Evolutionary conservation across 2,888 invertebrate species (phyloP), one percentile per base, ranked within the genome.

Genomic region (Nomada goodeniana): DNA sequence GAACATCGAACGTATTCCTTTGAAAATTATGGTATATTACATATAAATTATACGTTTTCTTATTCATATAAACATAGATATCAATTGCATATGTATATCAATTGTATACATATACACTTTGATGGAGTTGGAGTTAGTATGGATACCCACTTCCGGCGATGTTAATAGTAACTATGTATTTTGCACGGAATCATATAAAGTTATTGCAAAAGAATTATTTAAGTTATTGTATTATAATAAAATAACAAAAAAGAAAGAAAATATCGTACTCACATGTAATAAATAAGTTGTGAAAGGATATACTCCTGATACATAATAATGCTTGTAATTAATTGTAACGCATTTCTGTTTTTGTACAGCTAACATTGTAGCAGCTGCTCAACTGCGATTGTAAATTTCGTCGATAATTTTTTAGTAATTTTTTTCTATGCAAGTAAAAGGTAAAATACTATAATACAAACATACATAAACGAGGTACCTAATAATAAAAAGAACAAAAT

Each of bases 201-300:
- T 68, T 77, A 71, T 74, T 69, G 76, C 57, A 36, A 75, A 84
- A 82, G 82, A 70, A 88, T 88, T 86, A 84, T 88, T 90, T 90
- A 90, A 90, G 83, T 91, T 90, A 91, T 82, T 91, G 87, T 91
- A 90, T 86, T 85, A 88, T 89, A 90, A 87, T 90, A 86, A 88
- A 59, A 70, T 84, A 89, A 88, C 83, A 86, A 85, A 86, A 89
- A 88, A 89, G 86, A 83, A 68, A 78, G 85, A 88, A 86, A 88
- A 53, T 64, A 86, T 68, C 44, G 59, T 36, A 55, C 55, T 65
- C 29, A 67, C 42, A 65, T 80, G 64, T 87, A 87, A 85, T 52
- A 61, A 71, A 76, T 52, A 61, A 68, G 29, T 50, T 36, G 53
- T 59, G 63, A 47, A 64, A 59, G 47, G 29, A 53, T 52, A 67